These are phyloP conservation scores for Saccopteryx leptura DNA, from an alignment of 2,113 vertebrate species.

Conservation along the genomic window DNA sequence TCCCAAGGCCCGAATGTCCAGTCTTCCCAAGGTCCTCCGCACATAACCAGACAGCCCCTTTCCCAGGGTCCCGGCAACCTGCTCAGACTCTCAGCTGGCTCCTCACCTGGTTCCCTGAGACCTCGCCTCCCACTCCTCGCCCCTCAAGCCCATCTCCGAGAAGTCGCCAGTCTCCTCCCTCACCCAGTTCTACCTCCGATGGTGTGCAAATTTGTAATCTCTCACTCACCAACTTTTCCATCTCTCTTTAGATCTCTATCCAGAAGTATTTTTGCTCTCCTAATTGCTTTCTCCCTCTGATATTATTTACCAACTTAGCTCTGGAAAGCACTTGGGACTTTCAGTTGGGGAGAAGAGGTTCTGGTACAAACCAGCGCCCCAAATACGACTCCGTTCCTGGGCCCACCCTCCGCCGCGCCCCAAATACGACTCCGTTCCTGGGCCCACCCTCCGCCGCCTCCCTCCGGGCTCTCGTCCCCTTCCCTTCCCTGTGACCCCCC, in stretches of 20 bases:
- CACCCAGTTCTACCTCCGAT: accelerated
- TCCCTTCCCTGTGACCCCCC: neutral
- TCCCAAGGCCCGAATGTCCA: accelerated
- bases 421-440: neutral
- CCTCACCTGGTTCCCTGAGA: neutral
- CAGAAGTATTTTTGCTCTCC: neutral
- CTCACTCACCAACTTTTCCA: neutral
- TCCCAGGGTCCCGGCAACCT: neutral
- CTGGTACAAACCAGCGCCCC: neutral
- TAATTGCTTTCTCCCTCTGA: slow-evolving; percentile 46
- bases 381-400: neutral
- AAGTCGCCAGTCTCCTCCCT: neutral
- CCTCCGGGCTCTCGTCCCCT: neutral
- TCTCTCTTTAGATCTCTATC: neutral
- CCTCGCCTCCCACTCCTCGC: accelerated
- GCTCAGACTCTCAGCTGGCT: neutral
- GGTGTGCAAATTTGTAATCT: accelerated
- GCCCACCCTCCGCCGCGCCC: neutral
- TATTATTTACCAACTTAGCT: slow-evolving; percentile 62
- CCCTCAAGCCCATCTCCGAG: neutral
- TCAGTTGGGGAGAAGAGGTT: neutral
- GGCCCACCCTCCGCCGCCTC: neutral
- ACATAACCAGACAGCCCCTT: neutral
- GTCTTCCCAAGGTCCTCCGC: neutral
- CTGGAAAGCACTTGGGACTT: slow-evolving; percentile 58